Conservation (phyloP, 1,140 invertebrate species). For the Macrosteles quadrilineatus region DNA sequence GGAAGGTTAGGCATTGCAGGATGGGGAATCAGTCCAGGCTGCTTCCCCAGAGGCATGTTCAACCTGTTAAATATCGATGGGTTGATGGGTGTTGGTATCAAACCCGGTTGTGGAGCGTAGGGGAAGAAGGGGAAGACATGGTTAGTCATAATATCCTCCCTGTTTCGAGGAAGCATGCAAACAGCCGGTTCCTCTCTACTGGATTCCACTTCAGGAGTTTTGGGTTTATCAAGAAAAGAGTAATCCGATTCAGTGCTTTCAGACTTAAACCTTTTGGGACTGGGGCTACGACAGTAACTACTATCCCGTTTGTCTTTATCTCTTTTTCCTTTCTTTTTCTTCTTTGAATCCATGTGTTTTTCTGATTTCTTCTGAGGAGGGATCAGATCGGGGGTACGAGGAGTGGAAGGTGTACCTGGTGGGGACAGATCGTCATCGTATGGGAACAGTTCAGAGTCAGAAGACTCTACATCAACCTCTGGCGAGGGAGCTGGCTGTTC, state of each 20-base stretch:
- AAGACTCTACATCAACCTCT: constrained; percentile 30
- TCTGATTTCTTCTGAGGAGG: constrained; percentile 57
- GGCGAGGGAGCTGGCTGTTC: constrained; percentile 37
- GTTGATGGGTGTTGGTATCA: constrained; percentile 62
- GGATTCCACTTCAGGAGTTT: constrained; percentile 59
- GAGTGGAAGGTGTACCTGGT: constrained; percentile 56
- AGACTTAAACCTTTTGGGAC: constrained; percentile 22
- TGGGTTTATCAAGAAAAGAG: constrained; percentile 52
- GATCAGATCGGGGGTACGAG: constrained; percentile 57
- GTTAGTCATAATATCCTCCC: constrained; percentile 49
- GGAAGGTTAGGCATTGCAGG: constrained; percentile 55
- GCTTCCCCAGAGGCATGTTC: constrained; percentile 48
- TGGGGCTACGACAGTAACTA: constrained; percentile 27
- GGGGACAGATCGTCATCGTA: constrained; percentile 59
- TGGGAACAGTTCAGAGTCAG: constrained; percentile 46
- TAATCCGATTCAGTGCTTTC: constrained; percentile 36
- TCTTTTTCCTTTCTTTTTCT: constrained; percentile 43
- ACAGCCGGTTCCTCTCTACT: constrained; percentile 52
- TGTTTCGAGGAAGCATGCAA: not conserved
- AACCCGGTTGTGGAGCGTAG: constrained; percentile 62
- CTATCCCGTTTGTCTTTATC: constrained; percentile 41
- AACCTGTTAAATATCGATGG: constrained; percentile 46
- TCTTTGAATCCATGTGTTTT: constrained; percentile 49
- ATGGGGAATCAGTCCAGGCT: constrained; percentile 51
- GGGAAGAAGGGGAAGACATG: constrained; percentile 54